Evolutionary conservation across 2,888 invertebrate species (phyloP).

Genomic region (Polyploca ridens): DNA sequence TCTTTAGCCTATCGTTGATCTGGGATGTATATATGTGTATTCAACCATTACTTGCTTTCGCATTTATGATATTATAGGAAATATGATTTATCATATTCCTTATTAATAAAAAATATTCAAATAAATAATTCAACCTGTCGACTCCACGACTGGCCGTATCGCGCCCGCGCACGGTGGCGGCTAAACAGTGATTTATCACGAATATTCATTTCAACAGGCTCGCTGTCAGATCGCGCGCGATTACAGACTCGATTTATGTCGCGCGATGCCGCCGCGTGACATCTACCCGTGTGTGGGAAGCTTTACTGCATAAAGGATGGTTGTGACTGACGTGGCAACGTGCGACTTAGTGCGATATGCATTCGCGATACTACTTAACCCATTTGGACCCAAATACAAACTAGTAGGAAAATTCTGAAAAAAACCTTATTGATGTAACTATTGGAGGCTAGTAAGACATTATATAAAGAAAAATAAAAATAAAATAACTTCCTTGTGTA

Average conservation of each 20-base stretch:
- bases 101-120: constrained; percentile 27
- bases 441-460: too few species aligned
- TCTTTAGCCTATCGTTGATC: too few species aligned
- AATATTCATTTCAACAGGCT: constrained; percentile 81
- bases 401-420: too few species aligned
- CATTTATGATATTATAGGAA: too few species aligned
- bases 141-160: constrained; percentile 33
- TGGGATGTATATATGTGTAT: too few species aligned
- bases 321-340: constrained; percentile 12
- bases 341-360: constrained; percentile 1
- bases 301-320: constrained; percentile 33
- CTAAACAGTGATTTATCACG: constrained; percentile 79
- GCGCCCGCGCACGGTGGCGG: constrained; percentile 66
- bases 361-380: background rate
- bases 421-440: too few species aligned
- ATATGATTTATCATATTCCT: constrained; percentile 15
- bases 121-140: constrained; percentile 28
- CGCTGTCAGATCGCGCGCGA: constrained; percentile 77
- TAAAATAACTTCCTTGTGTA: too few species aligned
- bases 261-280: constrained; percentile 38
- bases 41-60: too few species aligned
- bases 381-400: too few species aligned
- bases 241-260: constrained; percentile 76
- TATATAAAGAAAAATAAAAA: too few species aligned
- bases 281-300: constrained; percentile 45